phyloP scores from a whole-genome alignment of 2,113 vertebrate genomes.

The Chaetodon auriga region DNA sequence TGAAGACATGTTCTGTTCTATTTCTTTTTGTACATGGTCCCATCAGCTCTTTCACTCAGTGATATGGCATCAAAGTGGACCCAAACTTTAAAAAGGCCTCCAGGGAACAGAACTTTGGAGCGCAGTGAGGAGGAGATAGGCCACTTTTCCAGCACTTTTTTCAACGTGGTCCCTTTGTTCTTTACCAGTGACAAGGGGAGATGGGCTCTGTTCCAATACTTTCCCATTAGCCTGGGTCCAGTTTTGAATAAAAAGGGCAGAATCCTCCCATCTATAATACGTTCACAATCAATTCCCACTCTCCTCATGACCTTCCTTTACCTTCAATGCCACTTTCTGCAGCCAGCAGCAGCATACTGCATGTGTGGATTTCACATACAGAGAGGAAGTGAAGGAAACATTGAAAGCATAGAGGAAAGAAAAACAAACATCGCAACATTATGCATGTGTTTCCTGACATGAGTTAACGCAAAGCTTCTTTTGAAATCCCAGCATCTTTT shows the following conservation, averaged over 20 bases:
- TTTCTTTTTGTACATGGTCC: background rate
- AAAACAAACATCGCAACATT: no score
- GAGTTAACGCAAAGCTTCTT: background rate
- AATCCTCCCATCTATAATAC: slow-evolving; percentile 6
- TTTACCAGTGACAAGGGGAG: slow-evolving; percentile 14
- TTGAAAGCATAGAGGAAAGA: background rate
- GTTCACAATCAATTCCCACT: slow-evolving; percentile 1
- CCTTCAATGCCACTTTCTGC: background rate
- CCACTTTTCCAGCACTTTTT: slow-evolving; percentile 6
- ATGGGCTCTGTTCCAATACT: slow-evolving; percentile 1
- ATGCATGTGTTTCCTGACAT: background rate
- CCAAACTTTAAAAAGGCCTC: slow-evolving; percentile 27
- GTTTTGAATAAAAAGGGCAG: slow-evolving; percentile 25
- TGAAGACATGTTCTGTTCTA: background rate
- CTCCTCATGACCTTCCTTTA: slow-evolving; percentile 18
- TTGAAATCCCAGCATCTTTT: background rate
- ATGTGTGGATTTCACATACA: background rate
- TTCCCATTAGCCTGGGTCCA: slow-evolving; percentile 28
- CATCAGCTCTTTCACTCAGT: background rate
- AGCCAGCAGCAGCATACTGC: background rate
- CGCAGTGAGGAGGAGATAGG: slow-evolving; percentile 4
- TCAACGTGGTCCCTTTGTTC: slow-evolving; percentile 21
- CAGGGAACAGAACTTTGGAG: slow-evolving; percentile 4
- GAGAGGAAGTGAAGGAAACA: background rate
- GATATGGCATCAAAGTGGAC: slow-evolving; percentile 11